A percentile compares a stretch with the other conserved stretches of the same genome.
phyloP scores from a whole-genome alignment of 1,140 invertebrate species.

The Ips nitidus region DNA sequence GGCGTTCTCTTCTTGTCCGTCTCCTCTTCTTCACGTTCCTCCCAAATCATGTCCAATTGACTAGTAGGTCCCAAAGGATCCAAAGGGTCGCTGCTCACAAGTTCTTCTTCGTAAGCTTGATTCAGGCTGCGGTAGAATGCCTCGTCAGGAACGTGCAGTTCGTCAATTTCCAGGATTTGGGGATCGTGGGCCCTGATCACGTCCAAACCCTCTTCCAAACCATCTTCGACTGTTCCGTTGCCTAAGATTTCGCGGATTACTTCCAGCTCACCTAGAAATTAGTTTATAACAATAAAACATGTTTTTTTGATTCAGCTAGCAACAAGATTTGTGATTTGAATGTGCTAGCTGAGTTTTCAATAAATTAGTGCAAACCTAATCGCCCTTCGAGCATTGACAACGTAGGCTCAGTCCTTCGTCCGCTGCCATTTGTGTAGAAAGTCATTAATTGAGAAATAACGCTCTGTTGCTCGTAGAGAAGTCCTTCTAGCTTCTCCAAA shows the following conservation, averaged over 20 bases:
- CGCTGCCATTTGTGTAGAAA: conserved; percentile 61
- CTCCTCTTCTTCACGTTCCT: conserved; percentile 61
- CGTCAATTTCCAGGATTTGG: conserved; percentile 58
- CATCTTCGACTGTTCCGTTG: conserved; percentile 62
- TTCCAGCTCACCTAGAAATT: conserved; percentile 54
- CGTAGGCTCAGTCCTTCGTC: conserved; percentile 39
- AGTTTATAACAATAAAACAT: conserved; percentile 21
- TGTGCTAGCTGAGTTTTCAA: neutral
- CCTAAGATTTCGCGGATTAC: conserved; percentile 63
- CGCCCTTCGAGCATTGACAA: conserved; percentile 36
- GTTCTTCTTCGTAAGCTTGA: conserved; percentile 80
- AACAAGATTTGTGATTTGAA: neutral
- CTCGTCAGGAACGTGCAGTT: conserved; percentile 70
- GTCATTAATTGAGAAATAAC: conserved; percentile 88
- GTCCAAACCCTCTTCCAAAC: conserved; percentile 63
- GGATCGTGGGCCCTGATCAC: conserved; percentile 47
- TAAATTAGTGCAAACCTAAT: conserved; percentile 23
- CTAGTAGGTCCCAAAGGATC: conserved; percentile 60
- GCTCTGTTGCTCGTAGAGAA: conserved; percentile 86
- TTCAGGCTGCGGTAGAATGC: conserved; percentile 87
- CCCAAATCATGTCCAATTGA: conserved; percentile 82
- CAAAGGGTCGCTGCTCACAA: conserved; percentile 62
- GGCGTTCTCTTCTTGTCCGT: conserved; percentile 47
- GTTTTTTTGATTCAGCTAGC: neutral
- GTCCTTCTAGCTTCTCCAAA: conserved; percentile 85